These are phyloP conservation scores for Cantharis nigra DNA, from an alignment of 2,888 invertebrate species.

Conservation along the genomic window DNA sequence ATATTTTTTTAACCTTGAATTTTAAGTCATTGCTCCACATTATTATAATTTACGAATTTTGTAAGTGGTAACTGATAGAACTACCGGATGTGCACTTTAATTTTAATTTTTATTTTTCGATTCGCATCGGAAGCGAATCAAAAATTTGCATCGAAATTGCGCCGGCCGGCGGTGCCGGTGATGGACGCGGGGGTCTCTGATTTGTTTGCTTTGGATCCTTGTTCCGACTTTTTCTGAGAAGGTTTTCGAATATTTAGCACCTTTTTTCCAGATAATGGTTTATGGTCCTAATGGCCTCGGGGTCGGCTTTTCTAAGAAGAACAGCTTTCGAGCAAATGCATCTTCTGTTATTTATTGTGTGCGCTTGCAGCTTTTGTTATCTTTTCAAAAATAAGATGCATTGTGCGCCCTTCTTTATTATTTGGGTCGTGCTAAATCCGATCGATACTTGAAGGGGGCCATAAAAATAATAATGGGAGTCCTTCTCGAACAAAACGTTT, in stretches of 20 bases:
- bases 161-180: not conserved
- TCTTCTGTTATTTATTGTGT: not conserved
- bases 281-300: not conserved
- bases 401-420: not conserved
- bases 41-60: not conserved
- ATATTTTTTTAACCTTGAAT: conserved; percentile 18
- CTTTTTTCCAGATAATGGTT: not conserved
- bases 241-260: not conserved
- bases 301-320: not conserved
- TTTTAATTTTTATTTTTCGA: not conserved
- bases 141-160: not conserved
- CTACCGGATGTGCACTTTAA: not conserved
- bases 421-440: not conserved
- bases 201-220: not conserved
- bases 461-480: not conserved
- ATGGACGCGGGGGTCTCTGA: not conserved
- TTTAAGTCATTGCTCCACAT: conserved; percentile 14
- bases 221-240: not conserved
- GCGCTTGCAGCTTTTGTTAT: not conserved
- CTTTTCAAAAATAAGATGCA: not conserved
- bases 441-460: not conserved
- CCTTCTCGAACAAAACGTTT: not conserved
- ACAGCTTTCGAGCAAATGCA: not conserved
- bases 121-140: not conserved
- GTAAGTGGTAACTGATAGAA: not conserved